These are phyloP conservation scores for Meriones unguiculatus DNA, from an alignment of 2,113 vertebrate genomes.

Conservation along the genomic window DNA sequence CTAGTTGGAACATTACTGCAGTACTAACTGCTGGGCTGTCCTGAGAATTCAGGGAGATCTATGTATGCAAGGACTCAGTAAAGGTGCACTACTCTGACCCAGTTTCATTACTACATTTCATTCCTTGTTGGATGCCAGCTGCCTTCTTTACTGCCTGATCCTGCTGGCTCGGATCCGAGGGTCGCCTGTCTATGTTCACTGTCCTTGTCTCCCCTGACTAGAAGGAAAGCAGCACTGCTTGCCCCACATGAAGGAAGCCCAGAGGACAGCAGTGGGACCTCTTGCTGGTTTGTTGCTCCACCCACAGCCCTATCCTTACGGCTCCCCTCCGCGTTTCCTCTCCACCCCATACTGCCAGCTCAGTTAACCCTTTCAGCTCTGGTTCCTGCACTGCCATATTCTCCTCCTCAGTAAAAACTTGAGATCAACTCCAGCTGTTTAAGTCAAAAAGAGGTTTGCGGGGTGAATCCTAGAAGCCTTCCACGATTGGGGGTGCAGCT, in stretches of 20 bases:
- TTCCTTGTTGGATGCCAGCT: neutral
- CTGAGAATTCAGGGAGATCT: neutral
- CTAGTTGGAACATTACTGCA: neutral
- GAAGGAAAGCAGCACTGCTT: no score
- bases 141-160: neutral
- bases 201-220: neutral
- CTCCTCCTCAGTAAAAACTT: neutral
- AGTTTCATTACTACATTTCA: neutral
- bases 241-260: neutral
- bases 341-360: neutral
- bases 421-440: neutral
- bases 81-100: neutral
- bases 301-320: neutral
- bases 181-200: neutral
- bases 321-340: neutral
- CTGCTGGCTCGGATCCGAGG: neutral
- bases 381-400: neutral
- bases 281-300: neutral
- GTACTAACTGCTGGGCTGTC: neutral
- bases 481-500: neutral
- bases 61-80: neutral
- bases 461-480: neutral
- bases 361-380: neutral
- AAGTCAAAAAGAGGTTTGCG: neutral
- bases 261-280: neutral